Conservation (phyloP, 92 coral and sea anemone species). For the Metridium senile region DNA sequence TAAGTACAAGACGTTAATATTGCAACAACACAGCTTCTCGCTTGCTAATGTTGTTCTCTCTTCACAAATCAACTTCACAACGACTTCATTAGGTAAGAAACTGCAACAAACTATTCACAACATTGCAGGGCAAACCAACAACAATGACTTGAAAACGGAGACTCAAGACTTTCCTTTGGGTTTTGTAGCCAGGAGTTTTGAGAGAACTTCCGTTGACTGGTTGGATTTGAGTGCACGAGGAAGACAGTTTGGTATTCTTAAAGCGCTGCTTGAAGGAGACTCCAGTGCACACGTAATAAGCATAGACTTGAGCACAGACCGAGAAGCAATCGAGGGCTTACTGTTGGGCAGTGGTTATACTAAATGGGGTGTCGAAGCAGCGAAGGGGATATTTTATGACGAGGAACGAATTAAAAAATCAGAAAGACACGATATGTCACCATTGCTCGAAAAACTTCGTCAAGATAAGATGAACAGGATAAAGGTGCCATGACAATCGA, state of each 20-base stretch:
- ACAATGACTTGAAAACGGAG: no score
- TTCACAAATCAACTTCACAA: conserved; percentile 4
- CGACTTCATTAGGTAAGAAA: neutral
- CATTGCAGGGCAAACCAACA: neutral
- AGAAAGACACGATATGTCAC: conserved; percentile 5
- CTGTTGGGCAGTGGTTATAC: conserved; percentile 22
- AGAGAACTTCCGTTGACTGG: conserved; percentile 22
- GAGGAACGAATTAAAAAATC: neutral
- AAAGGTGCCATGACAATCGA: no score
- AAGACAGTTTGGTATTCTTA: conserved; percentile 27
- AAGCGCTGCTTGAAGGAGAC: conserved; percentile 1
- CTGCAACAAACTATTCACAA: neutral
- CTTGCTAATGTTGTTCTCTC: conserved; percentile 22
- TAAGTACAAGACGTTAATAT: neutral
- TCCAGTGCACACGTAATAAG: conserved; percentile 11
- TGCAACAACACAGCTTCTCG: conserved; percentile 1
- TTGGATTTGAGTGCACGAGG: conserved; percentile 24
- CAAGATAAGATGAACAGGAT: conserved; percentile 26
- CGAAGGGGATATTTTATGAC: conserved; percentile 7
- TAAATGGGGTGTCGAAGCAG: neutral
- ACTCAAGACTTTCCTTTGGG: conserved; percentile 18
- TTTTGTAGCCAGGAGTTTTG: conserved; percentile 26
- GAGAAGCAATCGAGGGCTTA: neutral
- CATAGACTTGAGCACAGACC: neutral
- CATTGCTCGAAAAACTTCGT: conserved; percentile 27